Base-by-base conservation (phyloP, 1,140 invertebrate species). In the Ceratosolen fusciceps region DNA sequence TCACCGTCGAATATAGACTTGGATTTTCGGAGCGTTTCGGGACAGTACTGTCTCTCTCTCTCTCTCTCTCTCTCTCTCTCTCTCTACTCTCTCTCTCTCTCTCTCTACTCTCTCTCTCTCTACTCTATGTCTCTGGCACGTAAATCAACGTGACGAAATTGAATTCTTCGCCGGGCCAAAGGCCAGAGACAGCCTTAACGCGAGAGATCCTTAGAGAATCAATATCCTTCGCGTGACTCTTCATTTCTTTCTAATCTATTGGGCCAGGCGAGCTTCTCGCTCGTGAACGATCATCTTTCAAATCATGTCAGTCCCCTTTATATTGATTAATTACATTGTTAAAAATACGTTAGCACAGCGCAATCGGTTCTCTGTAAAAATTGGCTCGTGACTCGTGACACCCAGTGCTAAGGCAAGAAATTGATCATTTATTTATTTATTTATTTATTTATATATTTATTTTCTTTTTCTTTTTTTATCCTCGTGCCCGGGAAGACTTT, bases 101-200 rank as follows among this genome's bases (percentile, higher is more conserved):
- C n/a, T n/a, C n/a, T n/a, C n/a, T n/a, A n/a, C n/a, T n/a, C n/a
- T n/a, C n/a, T n/a, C n/a, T n/a, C n/a, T n/a, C n/a, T n/a, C n/a
- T n/a, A n/a, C n/a, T n/a, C n/a, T n/a, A n/a, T n/a, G n/a, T n/a
- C n/a, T n/a, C n/a, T n/a, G n/a, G n/a, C n/a, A 81, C 73, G 83
- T 85, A 84, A 85, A 81, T 79, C 83, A 49, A 37, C 82, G 80
- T 86, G 85, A 88, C 84, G 84, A 85, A 87, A 87, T 88, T 87
- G 85, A 86, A 88, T 88, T 86, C 84, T 74, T 43, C 10, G 24
- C 3, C 24, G 0, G 37, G 7, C 24, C 21, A 65, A 29, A 62
- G 56, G 39, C n/a, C 58, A 19, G 19, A 16, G 19, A 47, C 24
- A 10, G 43, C 14, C 24, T 52, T 47, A 52, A n/a, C n/a, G n/a